Base-by-base conservation (phyloP, 1,140 invertebrate species). In the Zaprionus ornatus region DNA sequence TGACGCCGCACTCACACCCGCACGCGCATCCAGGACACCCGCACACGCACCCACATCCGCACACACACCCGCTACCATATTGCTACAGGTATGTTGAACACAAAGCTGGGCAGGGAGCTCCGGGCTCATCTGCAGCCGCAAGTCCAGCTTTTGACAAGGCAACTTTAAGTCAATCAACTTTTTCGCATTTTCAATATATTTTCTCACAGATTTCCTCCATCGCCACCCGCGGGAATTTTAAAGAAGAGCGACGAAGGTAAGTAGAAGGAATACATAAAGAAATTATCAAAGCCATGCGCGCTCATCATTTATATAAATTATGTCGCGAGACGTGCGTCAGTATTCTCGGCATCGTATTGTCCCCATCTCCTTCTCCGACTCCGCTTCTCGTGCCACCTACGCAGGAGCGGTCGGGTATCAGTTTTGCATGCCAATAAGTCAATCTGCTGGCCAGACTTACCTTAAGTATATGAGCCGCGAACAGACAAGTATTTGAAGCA, bases 221-320 rank as follows among this genome's bases (percentile, higher is more conserved):
- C 91, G 76, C 88, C 91, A 84, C 88, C 91, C 72, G 87, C 82
- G 62, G 91, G 80, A 74, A 92, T 92, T 77, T 80, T 92, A 62
- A 92, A 92, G 79, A 92, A 92, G 79, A 91, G 74, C 91, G 91
- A 92, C 79, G 91, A 92, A 91, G 91, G 91, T 92, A 84, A 92
- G 91, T 65, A 64, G 74, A 77, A 59, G 64, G 82, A 17, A 35
- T 23, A 4, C 57, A 59, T 54, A 80, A 80, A 71, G 71, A 72
- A 82, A 83, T 88, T 70, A 87, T 84, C 87, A 90, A 91, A 77
- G 80, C 19, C 80, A 57, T 64, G 29, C 61, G 29, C 55, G 37
- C 40, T 81, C 79, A 83, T 87, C 87, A 91, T 91, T 91, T 87
- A 91, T 91, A 87, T 74, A 91, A 84, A 87, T 91, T 87, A 91